A percentile compares a stretch with the other conserved stretches of the same genome.
Evolutionary conservation across 1,140 invertebrate species (phyloP).

Genomic region (Philaenus spumarius): DNA sequence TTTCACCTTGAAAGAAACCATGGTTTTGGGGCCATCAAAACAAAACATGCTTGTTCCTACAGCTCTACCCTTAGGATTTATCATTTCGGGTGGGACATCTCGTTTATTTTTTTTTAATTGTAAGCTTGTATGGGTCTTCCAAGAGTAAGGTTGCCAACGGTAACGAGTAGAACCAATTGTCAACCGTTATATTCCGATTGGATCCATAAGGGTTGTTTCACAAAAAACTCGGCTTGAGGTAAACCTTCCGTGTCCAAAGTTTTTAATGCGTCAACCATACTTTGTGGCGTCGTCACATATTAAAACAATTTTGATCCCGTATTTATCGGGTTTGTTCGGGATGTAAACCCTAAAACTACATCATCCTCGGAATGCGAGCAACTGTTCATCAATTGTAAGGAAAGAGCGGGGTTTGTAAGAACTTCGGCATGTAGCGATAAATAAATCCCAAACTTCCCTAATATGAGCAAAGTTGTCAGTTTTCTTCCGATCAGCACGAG

Average conservation of each 20-base stretch:
- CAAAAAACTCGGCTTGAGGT: conserved; percentile 22
- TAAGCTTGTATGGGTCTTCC: conserved; percentile 23
- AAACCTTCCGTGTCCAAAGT: conserved; percentile 12
- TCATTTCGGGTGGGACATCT: conserved; percentile 20
- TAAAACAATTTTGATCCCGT: conserved; percentile 39
- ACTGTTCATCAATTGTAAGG: conserved; percentile 37
- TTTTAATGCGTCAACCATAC: conserved; percentile 38
- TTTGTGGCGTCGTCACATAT: conserved; percentile 33
- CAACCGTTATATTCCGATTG: conserved; percentile 33
- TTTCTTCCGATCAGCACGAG: conserved; percentile 24
- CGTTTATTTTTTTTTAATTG: conserved; percentile 33
- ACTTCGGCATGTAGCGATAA: conserved; percentile 10
- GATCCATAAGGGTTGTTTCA: conserved; percentile 28
- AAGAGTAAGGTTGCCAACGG: conserved; percentile 21
- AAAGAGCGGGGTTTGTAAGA: conserved; percentile 9
- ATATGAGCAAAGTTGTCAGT: conserved; percentile 36
- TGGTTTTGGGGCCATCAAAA: conserved; percentile 20
- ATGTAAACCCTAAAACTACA: conserved; percentile 39
- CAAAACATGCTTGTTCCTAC: conserved; percentile 22
- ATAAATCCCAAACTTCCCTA: conserved; percentile 35
- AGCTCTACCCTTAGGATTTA: conserved; percentile 9
- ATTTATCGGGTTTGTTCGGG: conserved; percentile 28
- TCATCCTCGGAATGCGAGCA: conserved; percentile 35
- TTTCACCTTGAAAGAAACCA: conserved; percentile 25
- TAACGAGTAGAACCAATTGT: conserved; percentile 34